Conservation (phyloP, 53 echinoderm and acorn worm species). For the Hippasteria phrygiana region DNA sequence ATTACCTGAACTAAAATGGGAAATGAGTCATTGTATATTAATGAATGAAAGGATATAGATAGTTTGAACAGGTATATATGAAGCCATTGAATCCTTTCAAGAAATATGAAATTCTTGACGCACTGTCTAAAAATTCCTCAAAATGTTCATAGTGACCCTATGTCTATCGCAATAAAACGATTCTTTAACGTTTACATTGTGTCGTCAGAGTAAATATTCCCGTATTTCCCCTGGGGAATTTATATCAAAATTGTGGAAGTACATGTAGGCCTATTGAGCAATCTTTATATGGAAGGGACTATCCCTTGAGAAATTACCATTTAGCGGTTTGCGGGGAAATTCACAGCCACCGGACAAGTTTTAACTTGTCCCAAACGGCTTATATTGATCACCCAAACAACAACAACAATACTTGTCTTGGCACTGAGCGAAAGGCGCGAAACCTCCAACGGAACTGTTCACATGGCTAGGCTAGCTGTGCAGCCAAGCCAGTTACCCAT, state of each 20-base stretch:
- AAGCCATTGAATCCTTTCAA: background rate
- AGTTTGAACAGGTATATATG: background rate
- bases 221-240: background rate
- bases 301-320: background rate
- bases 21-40: conserved; percentile 9
- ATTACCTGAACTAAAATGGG: background rate
- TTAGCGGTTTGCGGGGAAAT: background rate
- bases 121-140: too few relatives aligned
- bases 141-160: too few relatives aligned
- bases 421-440: background rate
- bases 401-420: background rate
- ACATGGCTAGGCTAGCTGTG: background rate
- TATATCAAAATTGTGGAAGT: background rate
- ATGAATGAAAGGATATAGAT: conserved; percentile 23
- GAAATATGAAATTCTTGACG: too few relatives aligned
- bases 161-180: too few relatives aligned
- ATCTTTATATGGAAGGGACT: too few relatives aligned
- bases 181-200: background rate
- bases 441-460: background rate
- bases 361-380: background rate
- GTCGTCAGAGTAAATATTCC: background rate
- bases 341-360: background rate
- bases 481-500: background rate
- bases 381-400: background rate
- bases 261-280: background rate